A percentile compares a stretch with the other conserved stretches of the same genome.
phyloP scores from a whole-genome alignment of 2,797 vertebrate species.

The Mallotus villosus region DNA sequence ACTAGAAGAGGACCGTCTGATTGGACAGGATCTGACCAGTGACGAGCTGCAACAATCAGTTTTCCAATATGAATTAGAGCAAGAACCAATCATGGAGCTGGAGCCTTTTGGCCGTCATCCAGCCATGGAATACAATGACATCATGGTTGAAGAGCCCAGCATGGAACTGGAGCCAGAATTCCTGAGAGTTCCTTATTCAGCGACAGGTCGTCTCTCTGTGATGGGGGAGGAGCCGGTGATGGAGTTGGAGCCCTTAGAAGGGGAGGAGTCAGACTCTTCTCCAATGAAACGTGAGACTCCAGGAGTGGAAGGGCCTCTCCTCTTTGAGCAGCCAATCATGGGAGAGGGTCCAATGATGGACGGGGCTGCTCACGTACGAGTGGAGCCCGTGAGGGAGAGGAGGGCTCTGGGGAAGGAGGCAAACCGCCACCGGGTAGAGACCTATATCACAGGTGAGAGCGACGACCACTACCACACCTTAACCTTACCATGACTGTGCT shows the following conservation, averaged over 20 bases:
- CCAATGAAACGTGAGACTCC: constrained; percentile 9
- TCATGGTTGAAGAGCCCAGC: constrained; percentile 14
- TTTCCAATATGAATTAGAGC: constrained; percentile 9
- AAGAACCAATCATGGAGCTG: constrained; percentile 25
- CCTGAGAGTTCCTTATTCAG: background rate
- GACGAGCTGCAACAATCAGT: background rate
- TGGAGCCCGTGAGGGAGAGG: background rate
- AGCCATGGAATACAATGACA: background rate
- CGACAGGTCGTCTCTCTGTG: background rate
- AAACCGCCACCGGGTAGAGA: background rate
- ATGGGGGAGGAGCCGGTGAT: constrained; percentile 4
- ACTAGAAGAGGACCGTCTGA: background rate
- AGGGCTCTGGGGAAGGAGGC: background rate
- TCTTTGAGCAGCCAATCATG: constrained; percentile 17
- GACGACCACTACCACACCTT: background rate
- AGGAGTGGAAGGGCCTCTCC: background rate
- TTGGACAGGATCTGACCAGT: background rate
- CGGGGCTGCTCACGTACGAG: background rate
- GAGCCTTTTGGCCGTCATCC: constrained; percentile 17
- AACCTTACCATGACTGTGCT: background rate
- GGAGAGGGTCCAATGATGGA: constrained; percentile 35
- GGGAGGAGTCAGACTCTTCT: constrained; percentile 9
- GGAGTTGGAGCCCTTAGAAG: constrained; percentile 6
- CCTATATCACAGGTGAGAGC: constrained; percentile 7
- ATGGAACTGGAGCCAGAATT: constrained; percentile 6